These are phyloP conservation scores for Blera fallax DNA, from an alignment of 2,888 invertebrate genomes.

Conservation along the genomic window DNA sequence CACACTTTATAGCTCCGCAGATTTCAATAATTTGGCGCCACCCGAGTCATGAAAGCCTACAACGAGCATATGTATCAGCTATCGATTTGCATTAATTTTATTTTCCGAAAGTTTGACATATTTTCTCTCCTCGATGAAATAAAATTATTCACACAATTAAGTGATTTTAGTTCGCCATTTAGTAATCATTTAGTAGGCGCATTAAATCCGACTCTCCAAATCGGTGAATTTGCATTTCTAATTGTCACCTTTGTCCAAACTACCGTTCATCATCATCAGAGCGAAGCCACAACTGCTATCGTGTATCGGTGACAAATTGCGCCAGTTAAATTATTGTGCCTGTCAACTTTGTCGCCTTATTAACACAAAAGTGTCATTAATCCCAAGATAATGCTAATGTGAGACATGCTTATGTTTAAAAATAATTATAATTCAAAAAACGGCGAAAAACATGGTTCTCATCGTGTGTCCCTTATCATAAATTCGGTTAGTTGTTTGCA, in stretches of 20 bases:
- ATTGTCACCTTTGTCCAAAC: conserved; percentile 1
- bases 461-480: background rate
- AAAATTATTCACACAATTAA: background rate
- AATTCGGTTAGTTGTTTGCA: background rate
- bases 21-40: background rate
- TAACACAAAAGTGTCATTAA: conserved; percentile 28
- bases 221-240: conserved; percentile 5
- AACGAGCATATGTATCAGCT: background rate
- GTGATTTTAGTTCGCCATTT: background rate
- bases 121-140: background rate
- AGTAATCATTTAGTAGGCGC: conserved; percentile 5
- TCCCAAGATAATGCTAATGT: conserved; percentile 11
- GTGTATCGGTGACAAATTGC: background rate
- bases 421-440: background rate
- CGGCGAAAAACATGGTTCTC: background rate
- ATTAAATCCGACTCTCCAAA: background rate
- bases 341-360: background rate
- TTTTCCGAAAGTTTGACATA: background rate
- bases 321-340: background rate
- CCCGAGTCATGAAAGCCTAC: background rate
- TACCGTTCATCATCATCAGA: conserved; percentile 9
- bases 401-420: background rate
- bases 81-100: background rate
- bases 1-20: background rate
- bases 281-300: background rate